A percentile compares a stretch with the other conserved stretches of the same genome.
Conservation (phyloP, 1,140 invertebrate genomes). For the Lethocerus indicus region DNA sequence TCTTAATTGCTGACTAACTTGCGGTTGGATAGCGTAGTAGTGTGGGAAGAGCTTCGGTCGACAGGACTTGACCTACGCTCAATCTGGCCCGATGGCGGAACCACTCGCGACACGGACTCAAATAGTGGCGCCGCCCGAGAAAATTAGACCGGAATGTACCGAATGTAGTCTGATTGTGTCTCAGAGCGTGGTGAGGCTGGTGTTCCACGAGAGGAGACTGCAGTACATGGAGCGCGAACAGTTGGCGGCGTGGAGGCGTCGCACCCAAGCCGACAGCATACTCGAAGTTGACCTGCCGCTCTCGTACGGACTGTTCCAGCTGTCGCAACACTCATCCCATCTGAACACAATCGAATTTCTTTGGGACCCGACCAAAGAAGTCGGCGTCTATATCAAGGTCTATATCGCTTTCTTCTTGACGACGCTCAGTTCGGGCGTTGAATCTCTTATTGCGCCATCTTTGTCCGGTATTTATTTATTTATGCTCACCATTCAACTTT, state of each 20-base stretch:
- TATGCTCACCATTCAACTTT: background rate
- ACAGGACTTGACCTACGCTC: too few species aligned
- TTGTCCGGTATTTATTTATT: background rate
- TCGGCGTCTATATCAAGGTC: conserved; percentile 83
- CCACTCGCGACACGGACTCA: too few species aligned
- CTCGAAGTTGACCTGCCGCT: conserved; percentile 85
- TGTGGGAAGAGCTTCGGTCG: too few species aligned
- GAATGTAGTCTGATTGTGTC: conserved; percentile 21
- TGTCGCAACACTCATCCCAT: conserved; percentile 50
- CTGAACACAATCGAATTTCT: conserved; percentile 76
- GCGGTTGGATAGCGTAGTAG: too few species aligned
- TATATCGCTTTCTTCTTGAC: too few species aligned
- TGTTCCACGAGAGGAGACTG: conserved; percentile 88
- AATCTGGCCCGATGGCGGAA: too few species aligned
- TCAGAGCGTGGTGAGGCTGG: conserved; percentile 75
- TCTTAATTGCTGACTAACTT: too few species aligned
- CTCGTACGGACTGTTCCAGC: conserved; percentile 78
- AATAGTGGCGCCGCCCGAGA: too few species aligned
- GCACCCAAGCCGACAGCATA: conserved; percentile 76
- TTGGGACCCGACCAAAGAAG: conserved; percentile 94
- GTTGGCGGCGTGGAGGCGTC: conserved; percentile 74
- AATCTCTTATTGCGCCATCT: too few species aligned
- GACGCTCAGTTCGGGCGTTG: too few species aligned
- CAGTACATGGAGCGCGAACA: conserved; percentile 92
- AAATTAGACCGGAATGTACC: too few species aligned